These are phyloP conservation scores for Pseudonaja textilis DNA, from an alignment of 2,113 vertebrate species.

Conservation along the genomic window DNA sequence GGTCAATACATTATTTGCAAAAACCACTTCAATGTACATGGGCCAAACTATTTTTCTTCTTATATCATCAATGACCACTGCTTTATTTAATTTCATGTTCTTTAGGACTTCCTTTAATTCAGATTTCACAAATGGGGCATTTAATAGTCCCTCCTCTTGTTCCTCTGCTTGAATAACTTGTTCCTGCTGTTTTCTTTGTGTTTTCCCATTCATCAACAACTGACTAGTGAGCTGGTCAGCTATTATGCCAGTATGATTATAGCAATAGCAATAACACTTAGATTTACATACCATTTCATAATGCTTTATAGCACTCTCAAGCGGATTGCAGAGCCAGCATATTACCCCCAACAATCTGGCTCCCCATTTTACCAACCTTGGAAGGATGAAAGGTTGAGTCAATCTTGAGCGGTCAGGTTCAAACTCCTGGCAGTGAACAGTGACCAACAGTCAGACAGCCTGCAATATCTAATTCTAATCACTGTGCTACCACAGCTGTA, in stretches of 20 bases:
- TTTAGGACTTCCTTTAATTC: not conserved
- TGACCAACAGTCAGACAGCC: no score
- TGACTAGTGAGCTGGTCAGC: not conserved
- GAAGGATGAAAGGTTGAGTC: no score
- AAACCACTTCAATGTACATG: not conserved
- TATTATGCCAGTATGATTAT: not conserved
- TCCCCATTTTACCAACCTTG: no score
- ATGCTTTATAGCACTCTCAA: not conserved
- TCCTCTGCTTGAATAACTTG: not conserved
- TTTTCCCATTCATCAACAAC: not conserved
- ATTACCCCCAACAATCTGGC: no score
- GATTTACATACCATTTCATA: not conserved
- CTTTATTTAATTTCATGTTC: not conserved
- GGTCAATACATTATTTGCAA: not conserved
- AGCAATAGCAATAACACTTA: not conserved
- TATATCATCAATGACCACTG: not conserved
- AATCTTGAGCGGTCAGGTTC: no score
- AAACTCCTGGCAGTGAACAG: no score
- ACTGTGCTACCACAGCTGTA: no score
- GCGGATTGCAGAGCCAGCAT: not conserved
- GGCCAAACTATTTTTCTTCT: not conserved
- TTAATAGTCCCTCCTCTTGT: not conserved
- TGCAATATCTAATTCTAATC: no score
- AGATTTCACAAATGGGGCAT: not conserved
- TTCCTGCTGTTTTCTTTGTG: not conserved